Percentiles rank a stretch among this genome's conserved stretches.
phyloP scores from a whole-genome alignment of 2,797 vertebrate species.

The Arctocebus calabarensis region DNA sequence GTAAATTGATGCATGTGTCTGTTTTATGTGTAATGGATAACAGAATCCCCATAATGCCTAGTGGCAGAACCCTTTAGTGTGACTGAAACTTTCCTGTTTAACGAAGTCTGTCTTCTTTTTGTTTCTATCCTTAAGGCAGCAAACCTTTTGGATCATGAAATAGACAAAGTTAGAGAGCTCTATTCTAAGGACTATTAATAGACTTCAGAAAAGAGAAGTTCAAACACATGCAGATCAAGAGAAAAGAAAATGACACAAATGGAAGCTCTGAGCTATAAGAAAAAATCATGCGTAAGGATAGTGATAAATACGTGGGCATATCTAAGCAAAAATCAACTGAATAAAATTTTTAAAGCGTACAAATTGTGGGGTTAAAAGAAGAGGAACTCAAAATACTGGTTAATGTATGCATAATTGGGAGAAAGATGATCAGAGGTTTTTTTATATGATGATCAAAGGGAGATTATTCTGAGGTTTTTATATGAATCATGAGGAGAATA shows the following conservation, averaged over 20 bases:
- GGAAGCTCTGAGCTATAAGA: constrained; percentile 52
- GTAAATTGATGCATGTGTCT: not conserved
- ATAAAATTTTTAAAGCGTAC: constrained; percentile 40
- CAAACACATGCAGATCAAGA: constrained; percentile 61
- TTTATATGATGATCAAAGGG: not conserved
- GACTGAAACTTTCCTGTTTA: constrained; percentile 15
- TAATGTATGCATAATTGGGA: not conserved
- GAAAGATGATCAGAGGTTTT: not conserved
- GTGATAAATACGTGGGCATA: not conserved
- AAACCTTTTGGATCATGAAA: constrained; percentile 1
- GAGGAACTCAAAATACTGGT: not conserved
- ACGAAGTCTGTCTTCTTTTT: constrained; percentile 22
- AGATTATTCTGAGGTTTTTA: not conserved
- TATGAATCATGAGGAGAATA: not conserved
- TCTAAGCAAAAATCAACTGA: constrained; percentile 17
- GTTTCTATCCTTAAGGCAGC: constrained; percentile 41
- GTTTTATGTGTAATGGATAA: constrained; percentile 41
- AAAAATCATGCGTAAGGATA: not conserved
- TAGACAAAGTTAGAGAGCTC: not conserved
- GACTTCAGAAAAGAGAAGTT: constrained; percentile 39
- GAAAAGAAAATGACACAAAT: constrained; percentile 56
- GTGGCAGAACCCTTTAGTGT: constrained; percentile 2
- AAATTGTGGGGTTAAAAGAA: constrained; percentile 30
- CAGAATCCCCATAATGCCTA: not conserved
- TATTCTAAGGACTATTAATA: not conserved